phyloP scores from a whole-genome alignment of 2,113 vertebrate species.

The Apaloderma vittatum region DNA sequence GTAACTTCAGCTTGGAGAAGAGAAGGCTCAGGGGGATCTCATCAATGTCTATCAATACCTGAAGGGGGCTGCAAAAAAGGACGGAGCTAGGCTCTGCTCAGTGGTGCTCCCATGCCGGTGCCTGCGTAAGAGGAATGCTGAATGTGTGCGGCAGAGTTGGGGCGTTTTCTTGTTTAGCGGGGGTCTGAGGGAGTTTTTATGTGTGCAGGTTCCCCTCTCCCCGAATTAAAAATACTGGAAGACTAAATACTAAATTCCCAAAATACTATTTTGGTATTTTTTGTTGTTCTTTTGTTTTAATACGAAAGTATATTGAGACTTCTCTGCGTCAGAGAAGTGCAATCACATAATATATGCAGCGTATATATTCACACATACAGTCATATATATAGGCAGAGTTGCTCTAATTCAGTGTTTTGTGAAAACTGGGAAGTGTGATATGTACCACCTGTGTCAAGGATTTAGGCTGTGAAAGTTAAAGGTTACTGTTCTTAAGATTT shows the following conservation, averaged over 20 bases:
- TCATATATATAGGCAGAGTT: not conserved
- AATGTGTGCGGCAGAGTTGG: no score
- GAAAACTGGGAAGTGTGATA: not conserved
- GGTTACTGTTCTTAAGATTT: not conserved
- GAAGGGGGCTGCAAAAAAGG: not conserved
- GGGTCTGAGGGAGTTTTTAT: not conserved
- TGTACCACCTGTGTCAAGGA: not conserved
- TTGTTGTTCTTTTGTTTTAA: not conserved
- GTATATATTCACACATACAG: not conserved
- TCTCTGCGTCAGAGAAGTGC: not conserved
- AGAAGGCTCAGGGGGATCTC: not conserved
- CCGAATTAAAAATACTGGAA: not conserved
- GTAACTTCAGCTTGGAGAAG: not conserved
- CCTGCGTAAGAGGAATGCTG: no score
- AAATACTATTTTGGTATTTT: not conserved
- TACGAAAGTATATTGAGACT: not conserved
- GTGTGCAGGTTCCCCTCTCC: no score
- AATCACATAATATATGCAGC: not conserved
- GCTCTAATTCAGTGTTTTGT: not conserved
- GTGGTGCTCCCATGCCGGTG: not conserved
- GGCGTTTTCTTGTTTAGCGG: no score
- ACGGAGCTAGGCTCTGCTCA: not conserved
- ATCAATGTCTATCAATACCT: not conserved
- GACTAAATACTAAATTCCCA: not conserved
- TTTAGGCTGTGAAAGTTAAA: not conserved